Evolutionary conservation across 2,888 invertebrate genomes (phyloP), one percentile per base, ranked within the genome.

Genomic region (Pogonocherus hispidulus): DNA sequence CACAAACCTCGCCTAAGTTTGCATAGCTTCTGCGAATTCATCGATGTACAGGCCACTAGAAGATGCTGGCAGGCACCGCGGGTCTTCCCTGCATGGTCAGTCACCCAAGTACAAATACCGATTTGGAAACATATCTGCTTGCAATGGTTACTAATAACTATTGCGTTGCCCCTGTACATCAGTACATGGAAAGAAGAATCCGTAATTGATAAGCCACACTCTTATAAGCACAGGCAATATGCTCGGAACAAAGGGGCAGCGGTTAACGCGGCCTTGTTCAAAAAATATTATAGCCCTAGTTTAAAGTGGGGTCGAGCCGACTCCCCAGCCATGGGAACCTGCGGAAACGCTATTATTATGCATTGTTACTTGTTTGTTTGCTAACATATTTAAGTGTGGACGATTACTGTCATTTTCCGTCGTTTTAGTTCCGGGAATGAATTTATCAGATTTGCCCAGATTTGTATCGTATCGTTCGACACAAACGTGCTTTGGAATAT

Each of bases 171-270:
- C 77, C 67, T 69, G 72, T 75, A 72, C 23, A 37, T 47, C 56
- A 69, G 19, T 55, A 70, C 72, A 64, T 71, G 63, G 78, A 81
- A n/a, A n/a, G n/a, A n/a, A 80, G 79, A 77, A 75, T 77, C 80
- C 83, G 80, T 84, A 84, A 85, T 84, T 84, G 80, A 79, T 81
- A 84, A 78, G 84, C 84, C 85, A 85, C 85, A 82, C 84, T 83
- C 78, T 80, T 73, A 64, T 81, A 83, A 80, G 80, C 77, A 75
- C 75, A 73, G 78, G 78, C 82, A 83, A 83, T 82, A 82, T 82
- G 82, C 35, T 55, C 18, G 22, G 60, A 52, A 74, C 74, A 74
- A 74, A 69, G 70, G 65, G 66, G 54, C 75, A 75, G 78, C 75
- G 82, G 82, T 83, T 82, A 82, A 72, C 74, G 76, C 72, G 76